A percentile compares a stretch with the other conserved stretches of the same genome.
Evolutionary conservation across 2,888 invertebrate species (phyloP).

Genomic region (Saturnia pavonia): DNA sequence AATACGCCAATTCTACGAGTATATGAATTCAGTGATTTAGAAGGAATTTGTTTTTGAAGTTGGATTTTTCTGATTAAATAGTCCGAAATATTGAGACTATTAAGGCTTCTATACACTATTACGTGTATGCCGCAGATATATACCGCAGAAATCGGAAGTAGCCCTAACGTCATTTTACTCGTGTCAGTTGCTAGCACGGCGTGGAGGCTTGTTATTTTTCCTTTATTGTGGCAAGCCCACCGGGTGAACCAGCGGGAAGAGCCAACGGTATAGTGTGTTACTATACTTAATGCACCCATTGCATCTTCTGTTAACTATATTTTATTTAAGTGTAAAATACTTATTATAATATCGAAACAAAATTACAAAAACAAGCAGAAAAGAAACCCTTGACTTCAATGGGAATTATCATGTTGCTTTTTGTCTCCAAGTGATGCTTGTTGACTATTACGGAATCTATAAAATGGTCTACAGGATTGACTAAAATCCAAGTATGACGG

Average conservation of each 20-base stretch:
- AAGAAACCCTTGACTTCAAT: neutral
- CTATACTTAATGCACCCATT: too few species aligned
- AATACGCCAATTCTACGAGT: neutral
- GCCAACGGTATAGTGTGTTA: too few species aligned
- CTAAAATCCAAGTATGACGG: neutral
- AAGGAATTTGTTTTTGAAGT: neutral
- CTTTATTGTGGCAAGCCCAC: too few species aligned
- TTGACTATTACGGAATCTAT: neutral
- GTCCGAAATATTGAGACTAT: neutral
- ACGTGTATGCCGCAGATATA: too few species aligned
- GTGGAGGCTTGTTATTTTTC: too few species aligned
- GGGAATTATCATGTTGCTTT: too few species aligned
- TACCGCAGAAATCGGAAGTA: neutral
- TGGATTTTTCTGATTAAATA: neutral
- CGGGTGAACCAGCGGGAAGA: too few species aligned
- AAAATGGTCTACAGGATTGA: neutral
- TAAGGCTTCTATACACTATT: too few species aligned
- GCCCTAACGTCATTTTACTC: too few species aligned
- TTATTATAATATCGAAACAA: neutral
- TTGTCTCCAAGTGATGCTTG: neutral
- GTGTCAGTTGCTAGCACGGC: too few species aligned
- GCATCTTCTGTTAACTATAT: too few species aligned
- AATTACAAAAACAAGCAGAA: neutral
- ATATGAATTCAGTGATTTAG: neutral
- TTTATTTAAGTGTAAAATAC: too few species aligned